Conservation (phyloP, 2,888 invertebrate genomes). For the Fissipunctia ypsillon region DNA sequence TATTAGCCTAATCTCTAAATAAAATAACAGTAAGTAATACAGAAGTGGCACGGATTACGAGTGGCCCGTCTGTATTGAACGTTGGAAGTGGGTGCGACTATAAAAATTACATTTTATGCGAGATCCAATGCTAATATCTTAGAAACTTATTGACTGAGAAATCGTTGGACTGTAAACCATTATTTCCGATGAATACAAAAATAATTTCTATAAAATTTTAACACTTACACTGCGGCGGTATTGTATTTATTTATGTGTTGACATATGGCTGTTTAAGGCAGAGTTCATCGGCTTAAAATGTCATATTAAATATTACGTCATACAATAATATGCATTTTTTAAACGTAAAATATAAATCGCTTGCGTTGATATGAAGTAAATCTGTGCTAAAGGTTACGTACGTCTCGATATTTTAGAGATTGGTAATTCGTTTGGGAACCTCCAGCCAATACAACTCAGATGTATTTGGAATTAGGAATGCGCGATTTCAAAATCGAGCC, state of each 20-base stretch:
- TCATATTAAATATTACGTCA: constrained; percentile 51
- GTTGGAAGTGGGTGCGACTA: constrained; percentile 17
- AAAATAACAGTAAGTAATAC: constrained; percentile 22
- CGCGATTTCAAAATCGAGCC: constrained; percentile 58
- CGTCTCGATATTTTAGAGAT: constrained; percentile 61
- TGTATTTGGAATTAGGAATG: constrained; percentile 65
- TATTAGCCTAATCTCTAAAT: constrained; percentile 32
- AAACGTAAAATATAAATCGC: constrained; percentile 46
- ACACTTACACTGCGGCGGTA: constrained; percentile 25
- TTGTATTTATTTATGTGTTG: constrained; percentile 50
- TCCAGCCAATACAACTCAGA: constrained; percentile 41
- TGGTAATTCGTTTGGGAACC: constrained; percentile 58
- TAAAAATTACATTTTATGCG: constrained; percentile 46
- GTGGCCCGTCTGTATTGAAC: constrained; percentile 19
- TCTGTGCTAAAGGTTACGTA: constrained; percentile 58
- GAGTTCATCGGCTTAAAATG: constrained; percentile 59
- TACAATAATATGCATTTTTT: constrained; percentile 45
- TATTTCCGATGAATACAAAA: constrained; percentile 26
- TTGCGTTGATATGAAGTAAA: constrained; percentile 55
- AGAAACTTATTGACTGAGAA: constrained; percentile 45
- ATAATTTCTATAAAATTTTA: constrained; percentile 30
- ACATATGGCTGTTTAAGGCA: constrained; percentile 45
- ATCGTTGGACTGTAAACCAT: constrained; percentile 32
- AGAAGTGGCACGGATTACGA: constrained; percentile 31
- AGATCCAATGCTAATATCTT: constrained; percentile 18